Evolutionary conservation across 2,113 vertebrate species (phyloP), one percentile per base, ranked within the genome.

Genomic region (Caretta caretta): DNA sequence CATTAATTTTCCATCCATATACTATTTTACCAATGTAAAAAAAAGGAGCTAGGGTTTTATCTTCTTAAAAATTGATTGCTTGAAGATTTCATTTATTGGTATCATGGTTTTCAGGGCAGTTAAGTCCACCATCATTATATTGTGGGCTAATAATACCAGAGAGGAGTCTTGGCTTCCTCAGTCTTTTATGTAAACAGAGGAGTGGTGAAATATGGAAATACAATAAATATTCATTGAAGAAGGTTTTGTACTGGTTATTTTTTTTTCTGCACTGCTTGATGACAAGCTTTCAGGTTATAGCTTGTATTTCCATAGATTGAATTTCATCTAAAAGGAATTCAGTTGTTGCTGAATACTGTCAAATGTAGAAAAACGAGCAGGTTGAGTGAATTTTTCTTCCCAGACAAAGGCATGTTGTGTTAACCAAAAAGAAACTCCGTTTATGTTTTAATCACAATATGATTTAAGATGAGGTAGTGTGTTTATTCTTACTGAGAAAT

Each of bases 181-280:
- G 90, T 12, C 80, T 94, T 97, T 96, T 94, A 93, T 35, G 90
- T 86, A 97, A 97, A 93, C 97, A 91, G 83, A 85, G 96, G 80
- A 96, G 95, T 94, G 57, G 90, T 90, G 90, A 97, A 97, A 96
- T 93, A 92, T 54, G 81, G 96, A 95, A 96, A 95, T 62, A 76
- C 88, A 96, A 97, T 94, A 97, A 96, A 98, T 97, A 96, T 94
- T 97, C 95, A 90, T 96, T 81, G 86, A 51, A 95, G 83, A 93
- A 90, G 85, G 13, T 29, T 93, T 95, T 82, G 72, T 92, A 53
- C 65, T 59, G 94, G 88, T 35, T 87, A 20, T 87, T 93, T 92
- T 22, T 22, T 12, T 91, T 54, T 81, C 22, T 31, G 29, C 56
- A 6, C 69, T 57, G 69, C 14, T 10, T 53, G 90, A 35, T 12